A percentile compares a stretch with the other conserved stretches of the same genome.
Evolutionary conservation across 92 coral and sea anemone genomes (phyloP).

Genomic region (Epizoanthus scotinus): DNA sequence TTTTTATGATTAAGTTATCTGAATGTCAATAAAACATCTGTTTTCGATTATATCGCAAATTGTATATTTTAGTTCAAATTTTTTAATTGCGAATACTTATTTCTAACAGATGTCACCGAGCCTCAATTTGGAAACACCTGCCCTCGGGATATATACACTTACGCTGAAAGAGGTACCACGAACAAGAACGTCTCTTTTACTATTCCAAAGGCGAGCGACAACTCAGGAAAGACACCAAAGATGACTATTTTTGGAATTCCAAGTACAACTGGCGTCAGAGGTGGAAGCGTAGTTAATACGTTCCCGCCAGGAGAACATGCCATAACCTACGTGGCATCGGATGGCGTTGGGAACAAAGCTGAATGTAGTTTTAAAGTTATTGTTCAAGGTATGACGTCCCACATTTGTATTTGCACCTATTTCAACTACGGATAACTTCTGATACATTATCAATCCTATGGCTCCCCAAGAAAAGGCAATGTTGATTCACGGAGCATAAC

Average conservation of each 20-base stretch:
- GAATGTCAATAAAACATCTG: neutral
- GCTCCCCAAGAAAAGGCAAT: too few relatives aligned
- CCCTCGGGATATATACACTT: conserved; percentile 20
- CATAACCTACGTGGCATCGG: conserved; percentile 56
- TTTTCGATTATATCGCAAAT: neutral
- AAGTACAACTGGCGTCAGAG: conserved; percentile 35
- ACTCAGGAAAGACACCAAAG: conserved; percentile 40
- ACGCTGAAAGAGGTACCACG: conserved; percentile 36
- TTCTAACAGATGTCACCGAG: conserved; percentile 26
- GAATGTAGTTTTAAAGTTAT: conserved; percentile 51
- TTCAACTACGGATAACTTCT: too few relatives aligned
- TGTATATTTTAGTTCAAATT: neutral
- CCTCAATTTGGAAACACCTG: conserved; percentile 45
- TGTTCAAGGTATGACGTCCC: conserved; percentile 38
- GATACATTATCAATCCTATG: too few relatives aligned
- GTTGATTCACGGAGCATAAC: too few relatives aligned
- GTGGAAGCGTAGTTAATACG: neutral
- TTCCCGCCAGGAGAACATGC: conserved; percentile 57
- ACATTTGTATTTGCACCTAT: neutral
- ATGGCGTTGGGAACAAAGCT: conserved; percentile 51
- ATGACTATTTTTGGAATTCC: conserved; percentile 45
- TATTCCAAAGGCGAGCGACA: conserved; percentile 40
- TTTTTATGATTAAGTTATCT: too few relatives aligned
- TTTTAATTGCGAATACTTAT: too few relatives aligned
- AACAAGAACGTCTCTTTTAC: conserved; percentile 22